phyloP scores from a whole-genome alignment of 2,888 invertebrate species.

The Diarsia mendica region DNA sequence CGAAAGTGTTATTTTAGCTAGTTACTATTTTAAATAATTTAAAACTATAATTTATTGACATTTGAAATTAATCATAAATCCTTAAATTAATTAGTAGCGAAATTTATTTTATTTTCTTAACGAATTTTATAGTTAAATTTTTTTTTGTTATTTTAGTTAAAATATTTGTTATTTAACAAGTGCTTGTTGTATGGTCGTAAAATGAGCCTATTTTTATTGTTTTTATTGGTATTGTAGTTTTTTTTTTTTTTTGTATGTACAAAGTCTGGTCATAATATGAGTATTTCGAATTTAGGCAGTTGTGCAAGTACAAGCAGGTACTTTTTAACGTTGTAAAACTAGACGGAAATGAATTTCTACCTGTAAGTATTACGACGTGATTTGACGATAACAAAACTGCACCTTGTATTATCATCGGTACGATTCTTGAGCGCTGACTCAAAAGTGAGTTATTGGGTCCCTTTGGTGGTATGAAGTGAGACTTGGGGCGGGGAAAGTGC shows the following conservation, averaged over 20 bases:
- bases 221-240: neutral
- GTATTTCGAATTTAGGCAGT: neutral
- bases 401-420: too few species aligned
- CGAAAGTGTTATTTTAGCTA: neutral
- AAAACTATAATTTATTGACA: neutral
- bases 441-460: too few species aligned
- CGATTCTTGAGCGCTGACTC: too few species aligned
- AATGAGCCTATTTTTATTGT: too few species aligned
- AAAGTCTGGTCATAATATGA: neutral
- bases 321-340: neutral
- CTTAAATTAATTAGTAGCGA: constrained; percentile 4
- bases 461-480: too few species aligned
- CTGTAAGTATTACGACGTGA: neutral
- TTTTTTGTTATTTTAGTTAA: neutral
- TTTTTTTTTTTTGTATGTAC: neutral
- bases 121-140: neutral
- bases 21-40: neutral
- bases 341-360: neutral
- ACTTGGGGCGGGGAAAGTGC: too few species aligned
- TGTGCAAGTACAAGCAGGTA: neutral
- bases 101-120: neutral
- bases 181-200: neutral
- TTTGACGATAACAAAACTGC: too few species aligned
- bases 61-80: neutral
- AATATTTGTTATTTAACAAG: neutral